These are phyloP conservation scores for Apus apus DNA, from an alignment of 2,113 vertebrate species.

Conservation along the genomic window DNA sequence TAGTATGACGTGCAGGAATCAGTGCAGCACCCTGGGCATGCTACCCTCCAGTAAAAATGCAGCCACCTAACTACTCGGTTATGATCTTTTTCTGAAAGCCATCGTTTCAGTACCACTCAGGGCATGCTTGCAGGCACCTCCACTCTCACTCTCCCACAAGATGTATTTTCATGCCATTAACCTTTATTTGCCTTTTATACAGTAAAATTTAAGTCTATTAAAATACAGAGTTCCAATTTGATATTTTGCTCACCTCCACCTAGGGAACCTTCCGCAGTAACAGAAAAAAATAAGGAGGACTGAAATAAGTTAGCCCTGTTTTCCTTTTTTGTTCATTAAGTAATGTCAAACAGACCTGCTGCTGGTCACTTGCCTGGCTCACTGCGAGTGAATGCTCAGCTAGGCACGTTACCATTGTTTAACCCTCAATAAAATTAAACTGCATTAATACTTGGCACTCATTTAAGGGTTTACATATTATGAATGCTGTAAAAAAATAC, in stretches of 20 bases:
- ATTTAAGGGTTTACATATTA: background rate
- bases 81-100: background rate
- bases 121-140: background rate
- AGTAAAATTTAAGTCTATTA: conserved; percentile 6
- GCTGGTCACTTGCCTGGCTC: background rate
- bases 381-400: background rate
- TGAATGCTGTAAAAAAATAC: background rate
- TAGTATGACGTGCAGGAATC: accelerated
- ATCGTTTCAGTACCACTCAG: background rate
- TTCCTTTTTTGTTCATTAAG: background rate
- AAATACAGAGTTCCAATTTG: background rate
- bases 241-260: background rate
- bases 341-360: background rate
- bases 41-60: background rate
- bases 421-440: conserved; percentile 37
- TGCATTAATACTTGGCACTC: background rate
- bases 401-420: background rate
- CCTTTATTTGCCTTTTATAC: conserved; percentile 20
- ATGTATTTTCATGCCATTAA: background rate
- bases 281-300: background rate
- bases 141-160: background rate
- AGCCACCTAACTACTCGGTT: background rate
- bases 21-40: background rate
- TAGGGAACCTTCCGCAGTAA: background rate
- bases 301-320: background rate